Evolutionary conservation across 2,113 vertebrate genomes (phyloP).

Genomic region (Abramis brama): DNA sequence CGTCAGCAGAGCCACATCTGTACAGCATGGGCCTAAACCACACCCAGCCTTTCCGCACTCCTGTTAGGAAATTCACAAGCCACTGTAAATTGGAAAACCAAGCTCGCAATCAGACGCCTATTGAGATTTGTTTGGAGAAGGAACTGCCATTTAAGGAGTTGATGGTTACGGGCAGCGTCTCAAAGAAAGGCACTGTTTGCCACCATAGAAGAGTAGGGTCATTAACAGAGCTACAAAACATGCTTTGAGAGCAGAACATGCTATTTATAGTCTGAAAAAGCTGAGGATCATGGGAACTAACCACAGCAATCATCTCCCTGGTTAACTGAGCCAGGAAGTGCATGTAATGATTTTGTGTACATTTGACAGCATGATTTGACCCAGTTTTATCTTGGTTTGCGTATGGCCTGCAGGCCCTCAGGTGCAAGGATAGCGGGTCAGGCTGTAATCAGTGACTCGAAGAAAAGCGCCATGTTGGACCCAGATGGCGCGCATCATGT

Average conservation of each 20-base stretch:
- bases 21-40: constrained; percentile 49
- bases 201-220: constrained; percentile 50
- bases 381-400: constrained; percentile 18
- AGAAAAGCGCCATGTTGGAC: constrained; percentile 55
- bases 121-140: constrained; percentile 44
- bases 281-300: constrained; percentile 65
- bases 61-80: constrained; percentile 25
- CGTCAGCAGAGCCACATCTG: constrained; percentile 65
- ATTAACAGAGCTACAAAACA: constrained; percentile 61
- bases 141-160: neutral
- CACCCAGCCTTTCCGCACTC: constrained; percentile 33
- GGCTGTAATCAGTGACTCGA: constrained; percentile 53
- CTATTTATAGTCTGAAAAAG: constrained; percentile 55
- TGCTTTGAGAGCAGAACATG: constrained; percentile 54
- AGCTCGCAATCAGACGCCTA: constrained; percentile 11
- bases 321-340: constrained; percentile 10
- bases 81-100: constrained; percentile 32
- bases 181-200: neutral
- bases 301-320: constrained; percentile 58
- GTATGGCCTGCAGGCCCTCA: neutral
- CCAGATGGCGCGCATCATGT: constrained; percentile 59
- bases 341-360: neutral
- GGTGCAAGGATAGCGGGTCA: constrained; percentile 49
- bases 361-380: neutral
- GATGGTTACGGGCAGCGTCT: neutral